These are phyloP conservation scores for Metaphire vulgaris DNA, from an alignment of 1,140 invertebrate genomes.

Conservation along the genomic window DNA sequence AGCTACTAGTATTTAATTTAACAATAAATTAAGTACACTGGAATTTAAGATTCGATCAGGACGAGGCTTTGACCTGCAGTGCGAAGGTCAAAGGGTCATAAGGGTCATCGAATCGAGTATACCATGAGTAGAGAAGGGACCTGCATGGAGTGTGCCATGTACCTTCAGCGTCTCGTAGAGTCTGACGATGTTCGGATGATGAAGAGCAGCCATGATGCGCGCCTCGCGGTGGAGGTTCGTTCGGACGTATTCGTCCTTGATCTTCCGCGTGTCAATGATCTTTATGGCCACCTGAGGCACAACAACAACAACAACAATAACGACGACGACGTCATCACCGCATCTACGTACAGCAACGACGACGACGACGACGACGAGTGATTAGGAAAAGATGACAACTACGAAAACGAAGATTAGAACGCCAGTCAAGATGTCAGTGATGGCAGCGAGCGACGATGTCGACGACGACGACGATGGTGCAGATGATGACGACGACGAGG, in stretches of 20 bases:
- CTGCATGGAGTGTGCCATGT: background rate
- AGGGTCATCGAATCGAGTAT: background rate
- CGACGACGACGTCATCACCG: background rate
- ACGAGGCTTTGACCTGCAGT: background rate
- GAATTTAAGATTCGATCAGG: background rate
- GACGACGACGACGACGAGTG: background rate
- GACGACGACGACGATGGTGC: no score
- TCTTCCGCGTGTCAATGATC: conserved; percentile 61
- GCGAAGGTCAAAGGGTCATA: background rate
- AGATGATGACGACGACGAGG: no score
- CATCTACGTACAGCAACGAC: background rate
- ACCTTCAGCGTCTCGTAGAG: conserved; percentile 67
- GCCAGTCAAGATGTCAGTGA: background rate
- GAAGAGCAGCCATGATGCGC: conserved; percentile 60
- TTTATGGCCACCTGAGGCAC: conserved; percentile 62
- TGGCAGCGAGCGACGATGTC: no score
- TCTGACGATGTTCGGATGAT: conserved; percentile 62
- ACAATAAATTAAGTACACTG: background rate
- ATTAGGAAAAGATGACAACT: no score
- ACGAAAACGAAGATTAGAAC: background rate
- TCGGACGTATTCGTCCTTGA: conserved; percentile 63
- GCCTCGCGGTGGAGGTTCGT: conserved; percentile 63
- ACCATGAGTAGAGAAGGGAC: background rate
- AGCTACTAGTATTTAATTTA: background rate
- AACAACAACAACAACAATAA: background rate